Evolutionary conservation across 2,113 vertebrate genomes (phyloP).

Genomic region (Dendrocopos noguchii): DNA sequence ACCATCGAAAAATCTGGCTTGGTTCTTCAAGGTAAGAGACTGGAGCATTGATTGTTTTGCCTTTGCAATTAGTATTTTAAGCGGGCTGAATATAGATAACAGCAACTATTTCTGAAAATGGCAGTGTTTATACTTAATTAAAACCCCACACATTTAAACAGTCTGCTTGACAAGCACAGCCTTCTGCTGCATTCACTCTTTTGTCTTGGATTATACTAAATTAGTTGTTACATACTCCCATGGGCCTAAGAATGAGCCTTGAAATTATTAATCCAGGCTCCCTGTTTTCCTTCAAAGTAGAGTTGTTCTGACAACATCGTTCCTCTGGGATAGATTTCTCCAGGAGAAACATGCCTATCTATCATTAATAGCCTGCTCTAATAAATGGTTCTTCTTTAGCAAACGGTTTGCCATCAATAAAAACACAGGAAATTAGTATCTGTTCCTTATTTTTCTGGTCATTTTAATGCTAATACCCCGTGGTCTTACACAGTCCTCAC

Average conservation of each 20-base stretch:
- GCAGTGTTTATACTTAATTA: neutral
- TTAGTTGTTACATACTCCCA: neutral
- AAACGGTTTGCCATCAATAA: neutral
- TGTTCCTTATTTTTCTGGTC: neutral
- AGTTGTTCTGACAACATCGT: neutral
- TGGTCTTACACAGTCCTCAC: neutral
- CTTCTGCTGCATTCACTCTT: neutral
- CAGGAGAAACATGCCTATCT: neutral
- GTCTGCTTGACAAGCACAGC: neutral
- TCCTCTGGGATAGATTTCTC: neutral
- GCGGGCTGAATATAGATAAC: neutral
- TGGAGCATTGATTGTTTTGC: neutral
- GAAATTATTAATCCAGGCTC: neutral
- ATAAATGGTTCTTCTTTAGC: neutral
- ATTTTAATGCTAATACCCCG: neutral
- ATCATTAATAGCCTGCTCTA: neutral
- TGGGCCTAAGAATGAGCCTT: neutral
- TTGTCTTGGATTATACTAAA: neutral
- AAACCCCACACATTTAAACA: neutral
- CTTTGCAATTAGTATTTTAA: conserved; percentile 1
- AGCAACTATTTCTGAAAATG: neutral
- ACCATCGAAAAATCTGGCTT: conserved; percentile 81
- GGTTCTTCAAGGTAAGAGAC: conserved; percentile 83
- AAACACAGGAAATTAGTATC: neutral
- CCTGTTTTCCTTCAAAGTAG: neutral